These are phyloP conservation scores for Linyphia triangularis DNA, from an alignment of 2,888 invertebrate species.

Conservation along the genomic window DNA sequence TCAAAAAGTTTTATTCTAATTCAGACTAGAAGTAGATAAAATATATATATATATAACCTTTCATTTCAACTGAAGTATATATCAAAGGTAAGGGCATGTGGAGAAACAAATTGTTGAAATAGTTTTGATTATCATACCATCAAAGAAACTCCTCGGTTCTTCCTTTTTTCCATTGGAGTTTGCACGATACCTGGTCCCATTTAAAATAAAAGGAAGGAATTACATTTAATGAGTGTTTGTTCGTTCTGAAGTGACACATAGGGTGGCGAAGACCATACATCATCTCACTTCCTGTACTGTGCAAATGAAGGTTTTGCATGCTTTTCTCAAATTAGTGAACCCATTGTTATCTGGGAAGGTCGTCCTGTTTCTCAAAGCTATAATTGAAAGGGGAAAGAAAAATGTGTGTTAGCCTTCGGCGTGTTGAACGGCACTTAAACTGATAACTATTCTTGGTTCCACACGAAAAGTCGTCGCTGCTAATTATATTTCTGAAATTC, in stretches of 20 bases:
- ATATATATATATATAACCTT: too few species aligned
- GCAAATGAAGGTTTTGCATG: slow-evolving; percentile 74
- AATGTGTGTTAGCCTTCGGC: slow-evolving; percentile 43
- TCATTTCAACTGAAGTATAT: too few species aligned
- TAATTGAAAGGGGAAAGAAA: slow-evolving; percentile 71
- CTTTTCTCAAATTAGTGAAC: slow-evolving; percentile 72
- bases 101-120: neutral
- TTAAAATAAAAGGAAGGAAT: slow-evolving; percentile 10
- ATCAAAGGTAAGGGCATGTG: neutral
- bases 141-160: neutral
- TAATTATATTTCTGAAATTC: slow-evolving; percentile 74
- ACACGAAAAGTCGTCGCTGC: slow-evolving; percentile 70
- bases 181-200: neutral
- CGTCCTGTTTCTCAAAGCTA: slow-evolving; percentile 63
- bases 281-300: slow-evolving; percentile 46
- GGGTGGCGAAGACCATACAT: slow-evolving; percentile 62
- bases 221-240: slow-evolving; percentile 58
- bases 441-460: slow-evolving; percentile 72
- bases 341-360: slow-evolving; percentile 64
- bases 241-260: slow-evolving; percentile 64
- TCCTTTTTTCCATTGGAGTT: neutral
- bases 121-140: neutral
- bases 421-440: slow-evolving; percentile 72
- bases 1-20: too few species aligned
- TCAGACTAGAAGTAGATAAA: too few species aligned